Conservation (phyloP, 2,888 invertebrate genomes). For the Cylindroiulus punctatus region DNA sequence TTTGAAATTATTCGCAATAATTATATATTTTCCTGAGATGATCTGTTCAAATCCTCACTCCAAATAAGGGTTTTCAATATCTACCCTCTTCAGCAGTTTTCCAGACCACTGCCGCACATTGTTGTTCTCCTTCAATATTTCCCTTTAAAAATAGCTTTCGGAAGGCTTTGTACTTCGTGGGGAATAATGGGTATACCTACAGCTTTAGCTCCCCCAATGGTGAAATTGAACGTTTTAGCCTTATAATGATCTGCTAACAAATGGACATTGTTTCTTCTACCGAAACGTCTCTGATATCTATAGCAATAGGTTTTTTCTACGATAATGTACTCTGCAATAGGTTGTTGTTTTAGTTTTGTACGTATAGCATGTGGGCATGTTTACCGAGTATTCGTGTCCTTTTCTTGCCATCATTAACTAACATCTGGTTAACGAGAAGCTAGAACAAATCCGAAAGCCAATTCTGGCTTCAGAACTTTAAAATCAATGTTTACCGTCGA, state of each 20-base stretch:
- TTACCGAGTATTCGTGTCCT: background rate
- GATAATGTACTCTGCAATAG: background rate
- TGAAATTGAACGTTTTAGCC: constrained; percentile 2
- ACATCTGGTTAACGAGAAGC: background rate
- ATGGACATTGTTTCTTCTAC: background rate
- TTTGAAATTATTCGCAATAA: too few relatives aligned
- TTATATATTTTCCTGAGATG: background rate
- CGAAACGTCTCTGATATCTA: background rate
- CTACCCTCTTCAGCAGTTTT: background rate
- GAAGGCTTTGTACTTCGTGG: background rate
- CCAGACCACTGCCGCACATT: background rate
- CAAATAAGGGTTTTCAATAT: background rate
- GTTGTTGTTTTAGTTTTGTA: background rate
- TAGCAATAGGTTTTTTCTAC: background rate
- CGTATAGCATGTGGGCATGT: background rate
- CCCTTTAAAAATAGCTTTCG: background rate
- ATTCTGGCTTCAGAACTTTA: background rate
- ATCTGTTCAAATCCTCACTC: background rate
- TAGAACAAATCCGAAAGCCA: background rate
- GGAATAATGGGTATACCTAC: constrained; percentile 6
- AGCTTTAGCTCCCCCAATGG: background rate
- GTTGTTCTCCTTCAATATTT: background rate
- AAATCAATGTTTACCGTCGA: too few relatives aligned
- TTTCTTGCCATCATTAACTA: constrained; percentile 1
- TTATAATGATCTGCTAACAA: constrained; percentile 15